phyloP scores from a whole-genome alignment of 2,113 vertebrate species.

The Chelonoidis abingdonii region DNA sequence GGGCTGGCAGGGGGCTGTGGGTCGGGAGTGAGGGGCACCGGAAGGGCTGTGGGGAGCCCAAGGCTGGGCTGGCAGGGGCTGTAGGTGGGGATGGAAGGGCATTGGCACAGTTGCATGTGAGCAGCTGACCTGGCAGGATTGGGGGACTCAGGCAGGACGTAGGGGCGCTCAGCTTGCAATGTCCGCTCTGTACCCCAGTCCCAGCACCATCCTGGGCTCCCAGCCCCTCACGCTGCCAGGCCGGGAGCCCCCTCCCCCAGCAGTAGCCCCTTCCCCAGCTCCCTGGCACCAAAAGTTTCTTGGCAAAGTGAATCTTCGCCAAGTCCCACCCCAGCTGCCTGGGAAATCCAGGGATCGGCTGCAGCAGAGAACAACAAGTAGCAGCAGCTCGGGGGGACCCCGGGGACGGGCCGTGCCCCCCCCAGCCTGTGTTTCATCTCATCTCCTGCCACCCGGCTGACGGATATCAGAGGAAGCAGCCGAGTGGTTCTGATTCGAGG shows the following conservation, averaged over 20 bases:
- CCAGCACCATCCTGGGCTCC: background rate
- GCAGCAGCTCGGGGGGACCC: background rate
- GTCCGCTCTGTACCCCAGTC: background rate
- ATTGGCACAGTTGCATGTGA: background rate
- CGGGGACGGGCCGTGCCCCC: background rate
- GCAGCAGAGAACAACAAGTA: background rate
- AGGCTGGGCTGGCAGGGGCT: too few species aligned
- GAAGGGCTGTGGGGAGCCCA: too few species aligned
- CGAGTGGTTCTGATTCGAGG: background rate
- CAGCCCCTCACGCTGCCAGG: background rate
- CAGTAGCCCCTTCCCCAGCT: background rate
- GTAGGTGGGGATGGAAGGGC: too few species aligned
- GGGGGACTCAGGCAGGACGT: too few species aligned
- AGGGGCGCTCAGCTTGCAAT: background rate
- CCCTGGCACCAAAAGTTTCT: background rate
- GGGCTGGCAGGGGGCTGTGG: too few species aligned
- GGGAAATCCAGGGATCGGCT: background rate
- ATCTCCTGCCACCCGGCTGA: background rate
- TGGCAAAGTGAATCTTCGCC: background rate
- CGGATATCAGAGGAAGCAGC: slow-evolving; percentile 34
- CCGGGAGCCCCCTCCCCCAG: background rate
- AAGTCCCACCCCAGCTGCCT: slow-evolving; percentile 5
- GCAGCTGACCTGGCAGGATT: too few species aligned
- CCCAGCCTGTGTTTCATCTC: slow-evolving; percentile 13
- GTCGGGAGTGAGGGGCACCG: too few species aligned